Evolutionary conservation across 2,113 vertebrate species (phyloP), one percentile per base, ranked within the genome.

Genomic region (Thryonomys swinderianus): DNA sequence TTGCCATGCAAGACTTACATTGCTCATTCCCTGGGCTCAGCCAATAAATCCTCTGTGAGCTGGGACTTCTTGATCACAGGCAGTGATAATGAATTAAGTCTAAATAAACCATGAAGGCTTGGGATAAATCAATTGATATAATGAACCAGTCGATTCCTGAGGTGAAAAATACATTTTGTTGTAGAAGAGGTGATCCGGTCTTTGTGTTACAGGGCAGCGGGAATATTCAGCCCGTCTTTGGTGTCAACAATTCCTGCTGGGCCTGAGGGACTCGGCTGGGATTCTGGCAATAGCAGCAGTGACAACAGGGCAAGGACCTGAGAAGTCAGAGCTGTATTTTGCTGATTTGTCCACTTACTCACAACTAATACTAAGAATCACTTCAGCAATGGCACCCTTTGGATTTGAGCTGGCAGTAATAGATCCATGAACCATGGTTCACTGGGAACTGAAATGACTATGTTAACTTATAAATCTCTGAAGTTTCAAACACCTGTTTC

Each of bases 101-200:
- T 55, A 59, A 92, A 96, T 82, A 88, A 93, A 53, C 59, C 55
- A 76, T n/a, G 79, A 64, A 51, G 21, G 12, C 57, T 74, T 62
- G 67, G 71, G 59, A 59, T 85, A 81, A 73, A 69, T 92, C 80
- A 66, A 13, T 71, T 80, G 85, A 71, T 88, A 88, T 55, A 42
- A 42, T n/a, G 61, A 83, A 48, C 34, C 25, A 66, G 62, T 30
- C 12, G 74, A 76, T 30, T 69, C 32, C 12, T 0, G 9, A 71
- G 59, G 86, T 76, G 53, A 91, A 73, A 88, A 62, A 62, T 53
- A 74, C 34, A 90, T 87, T 83, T 73, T 34, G 48, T 73, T 92
- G 81, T 76, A 21, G 40, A 57, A 51, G 42, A 53, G 45, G 42
- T 88, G 78, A 84, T 67, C 73, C 87, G 83, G 42, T 23, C 45